phyloP scores from a whole-genome alignment of 2,888 invertebrate genomes.

The Caenorhabditis imperialis region DNA sequence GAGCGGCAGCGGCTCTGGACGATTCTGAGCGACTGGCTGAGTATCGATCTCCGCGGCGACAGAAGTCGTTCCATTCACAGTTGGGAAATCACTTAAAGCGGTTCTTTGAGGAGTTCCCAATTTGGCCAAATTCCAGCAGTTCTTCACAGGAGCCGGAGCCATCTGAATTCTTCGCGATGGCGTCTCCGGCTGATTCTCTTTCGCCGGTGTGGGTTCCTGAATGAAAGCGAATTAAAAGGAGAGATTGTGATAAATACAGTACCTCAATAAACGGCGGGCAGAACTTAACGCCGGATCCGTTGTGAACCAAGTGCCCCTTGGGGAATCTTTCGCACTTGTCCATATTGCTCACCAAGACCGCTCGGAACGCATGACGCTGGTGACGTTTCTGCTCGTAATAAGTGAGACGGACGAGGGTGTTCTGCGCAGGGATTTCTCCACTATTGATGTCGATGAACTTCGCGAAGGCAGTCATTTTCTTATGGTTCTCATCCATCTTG shows the following conservation, averaged over 20 bases:
- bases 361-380: conserved; percentile 61
- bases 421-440: conserved; percentile 51
- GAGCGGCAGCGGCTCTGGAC: background rate
- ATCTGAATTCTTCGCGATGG: conserved; percentile 8
- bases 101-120: conserved; percentile 12
- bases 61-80: conserved; percentile 3
- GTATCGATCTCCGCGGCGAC: background rate
- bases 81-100: conserved; percentile 6
- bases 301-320: conserved; percentile 41
- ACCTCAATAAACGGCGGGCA: conserved; percentile 14
- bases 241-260: too few species aligned
- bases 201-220: conserved; percentile 33
- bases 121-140: conserved; percentile 28
- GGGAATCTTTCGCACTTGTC: conserved; percentile 41
- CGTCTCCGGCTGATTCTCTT: background rate
- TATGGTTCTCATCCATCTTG: conserved; percentile 1
- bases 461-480: conserved; percentile 56
- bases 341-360: conserved; percentile 60
- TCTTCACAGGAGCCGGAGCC: conserved; percentile 24
- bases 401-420: conserved; percentile 29
- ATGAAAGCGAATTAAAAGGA: too few species aligned
- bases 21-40: background rate
- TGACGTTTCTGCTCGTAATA: conserved; percentile 59
- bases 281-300: conserved; percentile 22
- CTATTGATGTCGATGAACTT: conserved; percentile 65